These are phyloP conservation scores for Apamea sordens DNA, from an alignment of 2,888 invertebrate genomes.

Conservation along the genomic window DNA sequence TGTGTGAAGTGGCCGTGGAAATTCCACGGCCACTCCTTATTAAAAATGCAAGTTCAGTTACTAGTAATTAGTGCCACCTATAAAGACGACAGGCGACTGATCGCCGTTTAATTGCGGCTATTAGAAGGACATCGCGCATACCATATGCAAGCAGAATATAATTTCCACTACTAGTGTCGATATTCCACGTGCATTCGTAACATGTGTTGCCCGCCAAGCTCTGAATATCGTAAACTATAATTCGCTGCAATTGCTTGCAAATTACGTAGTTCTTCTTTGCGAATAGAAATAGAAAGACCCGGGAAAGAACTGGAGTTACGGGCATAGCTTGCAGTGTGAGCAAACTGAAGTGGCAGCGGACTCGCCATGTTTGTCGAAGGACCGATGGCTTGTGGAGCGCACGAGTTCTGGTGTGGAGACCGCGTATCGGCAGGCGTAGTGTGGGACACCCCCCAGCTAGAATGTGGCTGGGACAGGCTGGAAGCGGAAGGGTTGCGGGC, in stretches of 20 bases:
- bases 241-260: background rate
- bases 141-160: constrained; percentile 8
- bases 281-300: no score
- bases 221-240: background rate
- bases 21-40: background rate
- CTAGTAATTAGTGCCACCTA: background rate
- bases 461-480: no score
- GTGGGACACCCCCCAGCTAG: no score
- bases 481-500: no score
- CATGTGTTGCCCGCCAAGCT: no score
- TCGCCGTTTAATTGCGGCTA: background rate
- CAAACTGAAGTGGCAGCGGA: background rate
- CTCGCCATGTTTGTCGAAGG: background rate
- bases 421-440: no score
- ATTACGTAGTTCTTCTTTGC: background rate
- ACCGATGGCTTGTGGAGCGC: background rate
- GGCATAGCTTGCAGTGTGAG: background rate
- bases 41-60: background rate
- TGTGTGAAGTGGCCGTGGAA: no score
- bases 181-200: background rate
- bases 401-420: background rate
- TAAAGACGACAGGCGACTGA: background rate
- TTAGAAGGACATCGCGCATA: background rate
- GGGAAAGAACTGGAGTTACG: background rate
- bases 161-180: background rate